Percentiles rank a stretch among this genome's conserved stretches.
Conservation (phyloP, 2,113 vertebrate genomes). For the Pitta sordida region DNA sequence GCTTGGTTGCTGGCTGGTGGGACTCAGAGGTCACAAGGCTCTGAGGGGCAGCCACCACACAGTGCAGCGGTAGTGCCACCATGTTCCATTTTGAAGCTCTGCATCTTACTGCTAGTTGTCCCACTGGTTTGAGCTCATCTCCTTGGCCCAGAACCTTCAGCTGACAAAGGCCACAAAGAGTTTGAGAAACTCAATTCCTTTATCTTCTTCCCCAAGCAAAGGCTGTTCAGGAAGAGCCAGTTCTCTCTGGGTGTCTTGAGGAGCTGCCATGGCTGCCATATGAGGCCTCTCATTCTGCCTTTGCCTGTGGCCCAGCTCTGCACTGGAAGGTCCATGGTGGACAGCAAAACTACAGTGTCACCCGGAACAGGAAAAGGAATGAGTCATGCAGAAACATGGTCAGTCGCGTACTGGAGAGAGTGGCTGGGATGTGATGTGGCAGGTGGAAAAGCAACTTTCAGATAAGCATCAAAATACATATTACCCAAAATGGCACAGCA, state of each 20-base stretch:
- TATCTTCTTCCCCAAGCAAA: neutral
- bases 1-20: neutral
- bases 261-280: neutral
- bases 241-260: neutral
- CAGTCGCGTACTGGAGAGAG: neutral
- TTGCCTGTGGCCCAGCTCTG: neutral
- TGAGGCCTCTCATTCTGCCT: neutral
- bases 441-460: neutral
- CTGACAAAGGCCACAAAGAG: neutral
- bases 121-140: neutral
- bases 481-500: neutral
- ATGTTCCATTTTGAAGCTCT: neutral
- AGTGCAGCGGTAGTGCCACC: neutral
- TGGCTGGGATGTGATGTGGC: neutral
- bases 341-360: accelerated
- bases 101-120: neutral
- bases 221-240: neutral
- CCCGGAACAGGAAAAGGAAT: neutral
- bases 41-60: accelerated
- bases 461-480: neutral
- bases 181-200: neutral
- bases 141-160: neutral
- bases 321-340: neutral
- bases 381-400: neutral
- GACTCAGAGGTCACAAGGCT: neutral